Evolutionary conservation across 2,113 vertebrate genomes (phyloP).

Genomic region (Rhabdornis inornatus): DNA sequence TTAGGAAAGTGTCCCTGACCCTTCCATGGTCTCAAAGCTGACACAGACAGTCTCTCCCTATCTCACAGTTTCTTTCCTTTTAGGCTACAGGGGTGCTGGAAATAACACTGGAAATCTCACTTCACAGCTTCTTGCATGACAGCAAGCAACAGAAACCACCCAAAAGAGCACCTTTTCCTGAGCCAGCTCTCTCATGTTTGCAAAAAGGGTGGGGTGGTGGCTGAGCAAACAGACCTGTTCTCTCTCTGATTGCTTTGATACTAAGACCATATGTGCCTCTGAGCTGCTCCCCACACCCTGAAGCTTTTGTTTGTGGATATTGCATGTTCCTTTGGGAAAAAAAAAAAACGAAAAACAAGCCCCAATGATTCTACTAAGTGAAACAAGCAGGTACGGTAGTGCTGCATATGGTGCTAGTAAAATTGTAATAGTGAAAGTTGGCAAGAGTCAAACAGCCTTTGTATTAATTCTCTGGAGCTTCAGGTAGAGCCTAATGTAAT

Average conservation of each 20-base stretch:
- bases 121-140: neutral
- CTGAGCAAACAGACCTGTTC: neutral
- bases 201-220: neutral
- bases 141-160: neutral
- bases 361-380: neutral
- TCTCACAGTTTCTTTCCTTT: neutral
- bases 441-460: conserved; percentile 32
- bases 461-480: conserved; percentile 62
- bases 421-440: conserved; percentile 42
- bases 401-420: conserved; percentile 60
- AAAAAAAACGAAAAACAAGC: neutral
- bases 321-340: neutral
- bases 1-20: neutral
- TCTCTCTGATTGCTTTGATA: neutral
- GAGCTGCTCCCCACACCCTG: neutral
- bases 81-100: neutral
- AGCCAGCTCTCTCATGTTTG: neutral
- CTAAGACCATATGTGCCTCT: neutral
- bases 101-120: neutral
- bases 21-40: neutral
- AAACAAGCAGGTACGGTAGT: conserved; percentile 36
- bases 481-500: conserved; percentile 51
- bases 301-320: conserved; percentile 27
- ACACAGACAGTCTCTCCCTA: neutral
- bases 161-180: neutral